These are phyloP conservation scores for Cladopsammia gracilis DNA, from an alignment of 64 coral and sea anemone species.

Conservation along the genomic window DNA sequence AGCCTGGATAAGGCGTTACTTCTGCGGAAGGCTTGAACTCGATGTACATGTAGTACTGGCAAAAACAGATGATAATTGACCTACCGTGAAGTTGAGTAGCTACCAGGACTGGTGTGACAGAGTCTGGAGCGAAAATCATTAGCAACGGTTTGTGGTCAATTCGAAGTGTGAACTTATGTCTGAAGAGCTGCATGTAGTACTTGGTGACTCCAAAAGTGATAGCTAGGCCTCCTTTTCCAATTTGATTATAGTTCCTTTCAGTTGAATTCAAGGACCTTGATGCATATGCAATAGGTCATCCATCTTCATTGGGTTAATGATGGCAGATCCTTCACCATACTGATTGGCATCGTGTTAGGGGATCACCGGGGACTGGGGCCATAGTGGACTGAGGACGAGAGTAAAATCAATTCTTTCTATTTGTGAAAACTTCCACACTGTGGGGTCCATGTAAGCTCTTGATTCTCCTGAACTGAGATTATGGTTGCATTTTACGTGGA, in stretches of 20 bases:
- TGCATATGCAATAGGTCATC: background rate
- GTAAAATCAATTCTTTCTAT: background rate
- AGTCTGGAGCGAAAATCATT: background rate
- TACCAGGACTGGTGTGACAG: background rate
- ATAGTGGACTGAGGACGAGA: background rate
- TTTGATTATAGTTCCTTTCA: constrained; percentile 30
- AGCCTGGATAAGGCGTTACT: background rate
- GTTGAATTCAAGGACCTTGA: background rate
- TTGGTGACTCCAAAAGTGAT: background rate
- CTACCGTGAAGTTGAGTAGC: background rate
- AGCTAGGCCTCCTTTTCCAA: constrained; percentile 42
- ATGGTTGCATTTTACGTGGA: background rate
- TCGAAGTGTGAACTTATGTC: constrained; percentile 21
- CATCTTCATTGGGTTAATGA: background rate
- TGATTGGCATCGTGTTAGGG: background rate
- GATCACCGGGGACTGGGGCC: background rate
- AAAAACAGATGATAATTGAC: too few species aligned
- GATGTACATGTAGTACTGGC: too few species aligned
- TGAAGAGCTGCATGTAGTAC: background rate
- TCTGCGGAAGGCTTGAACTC: background rate
- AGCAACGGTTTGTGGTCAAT: background rate
- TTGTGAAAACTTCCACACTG: background rate
- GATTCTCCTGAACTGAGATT: background rate
- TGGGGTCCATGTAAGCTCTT: background rate
- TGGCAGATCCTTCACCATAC: background rate